Conservation (phyloP, 2,113 vertebrate species). For the Perca flavescens region DNA sequence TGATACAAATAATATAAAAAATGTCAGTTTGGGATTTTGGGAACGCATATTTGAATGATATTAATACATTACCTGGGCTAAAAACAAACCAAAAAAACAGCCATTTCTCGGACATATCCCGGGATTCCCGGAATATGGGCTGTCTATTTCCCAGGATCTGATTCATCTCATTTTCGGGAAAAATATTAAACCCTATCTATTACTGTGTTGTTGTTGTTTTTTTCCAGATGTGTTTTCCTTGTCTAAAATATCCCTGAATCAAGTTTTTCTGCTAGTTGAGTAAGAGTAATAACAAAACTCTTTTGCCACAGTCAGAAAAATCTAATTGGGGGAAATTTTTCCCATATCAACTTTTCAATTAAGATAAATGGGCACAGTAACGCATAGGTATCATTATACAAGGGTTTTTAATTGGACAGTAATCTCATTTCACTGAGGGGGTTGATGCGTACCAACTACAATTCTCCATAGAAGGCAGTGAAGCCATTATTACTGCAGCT, state of each 20-base stretch:
- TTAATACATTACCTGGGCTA: too few species aligned
- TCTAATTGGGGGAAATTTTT: constrained; percentile 17
- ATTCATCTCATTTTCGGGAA: too few species aligned
- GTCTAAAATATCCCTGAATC: not conserved
- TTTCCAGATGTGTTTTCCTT: not conserved
- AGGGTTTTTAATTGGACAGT: constrained; percentile 58
- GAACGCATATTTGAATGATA: too few species aligned
- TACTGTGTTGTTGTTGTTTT: not conserved
- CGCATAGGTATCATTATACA: constrained; percentile 53
- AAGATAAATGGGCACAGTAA: constrained; percentile 48
- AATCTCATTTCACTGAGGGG: constrained; percentile 52
- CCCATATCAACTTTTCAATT: constrained; percentile 61
- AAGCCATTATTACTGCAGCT: constrained; percentile 26
- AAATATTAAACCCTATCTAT: not conserved
- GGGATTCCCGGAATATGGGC: too few species aligned
- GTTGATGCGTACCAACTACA: constrained; percentile 23
- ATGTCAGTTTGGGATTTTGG: too few species aligned
- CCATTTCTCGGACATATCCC: too few species aligned
- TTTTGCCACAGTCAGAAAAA: constrained; percentile 9
- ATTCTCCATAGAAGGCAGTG: constrained; percentile 11
- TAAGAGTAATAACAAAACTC: not conserved
- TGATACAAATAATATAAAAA: too few species aligned
- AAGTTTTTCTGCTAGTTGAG: not conserved
- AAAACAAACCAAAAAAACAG: too few species aligned
- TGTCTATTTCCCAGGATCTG: too few species aligned